Evolutionary conservation across 2,113 vertebrate genomes (phyloP), one percentile per base, ranked within the genome.

Genomic region (Blennius ocellaris): DNA sequence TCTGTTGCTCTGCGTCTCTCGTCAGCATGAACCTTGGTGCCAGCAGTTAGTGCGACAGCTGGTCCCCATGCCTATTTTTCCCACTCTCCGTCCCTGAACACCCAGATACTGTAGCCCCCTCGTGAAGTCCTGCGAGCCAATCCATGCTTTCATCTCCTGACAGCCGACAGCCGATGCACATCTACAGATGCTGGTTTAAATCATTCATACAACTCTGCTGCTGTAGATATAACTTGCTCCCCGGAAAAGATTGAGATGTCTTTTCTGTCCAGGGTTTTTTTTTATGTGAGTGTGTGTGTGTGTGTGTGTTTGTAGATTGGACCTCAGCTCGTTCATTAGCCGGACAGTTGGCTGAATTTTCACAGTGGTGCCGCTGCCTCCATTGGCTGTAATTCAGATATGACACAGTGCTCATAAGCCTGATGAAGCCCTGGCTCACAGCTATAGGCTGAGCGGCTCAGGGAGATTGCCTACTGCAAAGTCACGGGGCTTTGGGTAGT

Each of bases 401-500:
- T 89, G 88, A 91, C 89, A 84, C 73, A 68, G 70, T 17, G 51
- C 72, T 78, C 80, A 80, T 92, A 90, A 92, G 86, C 80, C 87
- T 91, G 92, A 92, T 93, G 90, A 92, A 87, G 87, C 87, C 78
- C 64, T n/a, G 78, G 81, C 89, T 90, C 69, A 73, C 79, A 63
- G 79, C 72, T 87, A 83, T 86, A 73, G 86, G 85, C 84, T 62
- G 78, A 89, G 87, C 82, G 83, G 82, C 84, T 89, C 73, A 85
- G 86, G 68, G 67, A 91, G 90, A 92, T 87, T 92, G 90, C 90
- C 75, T 84, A 76, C 81, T 70, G 86, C 78, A 74, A 78, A 89
- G 89, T 91, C 90, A 90, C 60, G 70, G 87, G 91, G 90, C 90
- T 93, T 93, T 90, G 80, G 21, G 83, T 88, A 85, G 88, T 92